Base-by-base conservation (phyloP, 92 coral and sea anemone genomes). In the Phenganax subtilis region DNA sequence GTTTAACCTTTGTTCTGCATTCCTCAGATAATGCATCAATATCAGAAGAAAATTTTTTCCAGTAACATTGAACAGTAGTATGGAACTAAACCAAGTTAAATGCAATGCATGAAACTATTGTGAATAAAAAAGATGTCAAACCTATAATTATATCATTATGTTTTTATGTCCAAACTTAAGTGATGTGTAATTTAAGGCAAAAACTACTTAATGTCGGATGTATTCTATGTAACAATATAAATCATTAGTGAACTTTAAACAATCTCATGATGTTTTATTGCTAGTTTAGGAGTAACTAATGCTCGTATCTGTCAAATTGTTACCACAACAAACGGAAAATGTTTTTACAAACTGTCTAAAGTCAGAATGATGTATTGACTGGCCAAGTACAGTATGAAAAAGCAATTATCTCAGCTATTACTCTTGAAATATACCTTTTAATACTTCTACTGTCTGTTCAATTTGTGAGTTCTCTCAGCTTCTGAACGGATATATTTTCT, bases 291-390 rank as follows among this genome's bases (percentile, higher is more conserved):
- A 68, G 52, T 68, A 37, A 37, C 51, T 30, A 10, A 30, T 68
- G 17, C 14, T 14, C 47, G 73, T 68, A 68, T 68, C 9, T 17
- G 70, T 64, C 70, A 64, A 64, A 64, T 64, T 64, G 70, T 64
- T 64, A 64, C 70, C 30, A 64, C 70, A 64, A 64, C 70, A 64
- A 64, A 28, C 70, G 70, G 70, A 64, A 62, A 12, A 64, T 12
- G 70, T 17, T 68, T 68, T 68, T 16, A 28, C 47, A 68, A 28
- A 68, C 73, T 30, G 47, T 4, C 30, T 37, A 68, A 68, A 68
- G 47, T 44, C 17, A 37, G 54, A 68, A 64, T 64, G 70, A 64
- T 64, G 27, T 64, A 64, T 64, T 59, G 20, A 37, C 5, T 14
- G 12, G 4, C 25, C 7, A 0, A 61, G 15, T 20, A 3, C 16